These are phyloP conservation scores for Protobothrops flavoviridis DNA, from an alignment of 2,113 vertebrate genomes.

Conservation along the genomic window DNA sequence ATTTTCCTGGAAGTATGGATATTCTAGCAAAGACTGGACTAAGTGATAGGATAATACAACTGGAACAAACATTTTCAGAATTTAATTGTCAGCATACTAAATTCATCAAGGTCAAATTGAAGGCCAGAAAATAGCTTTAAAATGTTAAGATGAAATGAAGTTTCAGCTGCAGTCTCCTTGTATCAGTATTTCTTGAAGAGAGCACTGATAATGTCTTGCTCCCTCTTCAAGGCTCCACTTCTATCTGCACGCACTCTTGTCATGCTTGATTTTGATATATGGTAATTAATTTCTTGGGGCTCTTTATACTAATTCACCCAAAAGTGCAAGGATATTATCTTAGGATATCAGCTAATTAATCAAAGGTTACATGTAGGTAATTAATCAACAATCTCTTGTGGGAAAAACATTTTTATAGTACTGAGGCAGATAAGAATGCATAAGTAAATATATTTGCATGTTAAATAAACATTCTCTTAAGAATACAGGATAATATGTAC, in stretches of 20 bases:
- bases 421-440: slow-evolving; percentile 17
- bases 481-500: background rate
- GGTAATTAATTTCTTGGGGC: slow-evolving; percentile 68
- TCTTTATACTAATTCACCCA: slow-evolving; percentile 67
- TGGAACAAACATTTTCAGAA: background rate
- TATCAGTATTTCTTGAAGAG: background rate
- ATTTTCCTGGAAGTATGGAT: background rate
- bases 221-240: slow-evolving; percentile 1
- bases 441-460: slow-evolving; percentile 30
- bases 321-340: slow-evolving; percentile 74
- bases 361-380: slow-evolving; percentile 67
- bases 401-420: slow-evolving; percentile 38
- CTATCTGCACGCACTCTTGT: slow-evolving; percentile 34
- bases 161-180: background rate
- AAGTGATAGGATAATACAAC: background rate
- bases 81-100: background rate
- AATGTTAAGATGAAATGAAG: slow-evolving; percentile 1
- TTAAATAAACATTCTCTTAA: slow-evolving; percentile 21
- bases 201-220: slow-evolving; percentile 36
- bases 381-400: slow-evolving; percentile 67
- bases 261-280: slow-evolving; percentile 60
- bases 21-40: background rate
- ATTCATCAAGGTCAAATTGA: slow-evolving; percentile 21
- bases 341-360: slow-evolving; percentile 72
- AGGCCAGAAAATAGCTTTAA: background rate